These are phyloP conservation scores for Leptinotarsa texana DNA, from an alignment of 1,140 invertebrate species.

Conservation along the genomic window DNA sequence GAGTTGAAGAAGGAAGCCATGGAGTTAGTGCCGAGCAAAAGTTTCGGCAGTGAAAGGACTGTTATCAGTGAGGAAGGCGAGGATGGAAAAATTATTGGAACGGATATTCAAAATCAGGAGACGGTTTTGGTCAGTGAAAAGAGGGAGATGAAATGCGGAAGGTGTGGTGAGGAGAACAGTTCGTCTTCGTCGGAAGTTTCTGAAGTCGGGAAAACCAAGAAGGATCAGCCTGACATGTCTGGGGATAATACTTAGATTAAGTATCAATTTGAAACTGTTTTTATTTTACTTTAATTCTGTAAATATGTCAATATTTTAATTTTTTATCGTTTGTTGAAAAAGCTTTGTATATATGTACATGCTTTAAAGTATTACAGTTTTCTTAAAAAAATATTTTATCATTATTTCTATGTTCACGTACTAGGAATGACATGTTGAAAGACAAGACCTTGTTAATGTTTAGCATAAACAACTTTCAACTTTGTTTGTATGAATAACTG, in stretches of 20 bases:
- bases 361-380: slow-evolving; percentile 30
- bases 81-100: background rate
- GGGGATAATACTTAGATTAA: slow-evolving; percentile 34
- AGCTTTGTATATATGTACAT: slow-evolving; percentile 32
- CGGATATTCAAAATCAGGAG: background rate
- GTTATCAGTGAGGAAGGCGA: background rate
- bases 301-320: slow-evolving; percentile 27
- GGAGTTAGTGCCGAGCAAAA: background rate
- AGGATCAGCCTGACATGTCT: background rate
- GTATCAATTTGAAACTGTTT: slow-evolving; percentile 14
- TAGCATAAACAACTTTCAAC: no score
- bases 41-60: slow-evolving; percentile 1
- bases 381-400: slow-evolving; percentile 13
- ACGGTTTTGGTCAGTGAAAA: background rate
- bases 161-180: background rate
- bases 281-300: slow-evolving; percentile 31
- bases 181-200: background rate
- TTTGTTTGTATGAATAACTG: no score
- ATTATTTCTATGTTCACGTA: no score
- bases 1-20: slow-evolving; percentile 28
- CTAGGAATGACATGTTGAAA: no score
- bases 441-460: no score
- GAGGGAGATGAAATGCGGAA: background rate
- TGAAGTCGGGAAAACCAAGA: background rate
- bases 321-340: slow-evolving; percentile 29